Base-by-base conservation (phyloP, 2,797 vertebrate genomes). In the Cottoperca gobio region DNA sequence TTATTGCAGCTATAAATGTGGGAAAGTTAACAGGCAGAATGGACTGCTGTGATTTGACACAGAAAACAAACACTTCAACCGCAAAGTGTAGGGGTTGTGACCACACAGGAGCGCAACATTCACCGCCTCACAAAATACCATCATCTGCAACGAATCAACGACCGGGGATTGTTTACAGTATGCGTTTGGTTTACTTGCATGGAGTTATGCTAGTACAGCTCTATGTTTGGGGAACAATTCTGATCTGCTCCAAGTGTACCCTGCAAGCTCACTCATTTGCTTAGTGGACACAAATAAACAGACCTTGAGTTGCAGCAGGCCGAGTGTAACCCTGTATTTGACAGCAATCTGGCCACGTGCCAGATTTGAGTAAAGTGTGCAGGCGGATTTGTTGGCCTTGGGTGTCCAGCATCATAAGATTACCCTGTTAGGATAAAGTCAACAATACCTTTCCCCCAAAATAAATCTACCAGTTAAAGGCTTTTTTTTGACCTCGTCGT, bases 1-100 rank as follows among this genome's bases (percentile, higher is more conserved):
- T 88, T 83, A 87, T 35, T 78, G 63, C 61, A 3, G 80, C 69
- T 59, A 31, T 85, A 81, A 86, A 86, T 31, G 66, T 73, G 63
- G 45, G 55, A 59, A 68, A 73, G 65, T 7, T 40, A 65, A 70
- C 43, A 62, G 43, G 43, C 13, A 49, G 57, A 76, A 2, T 1
- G 0, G 12, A 45, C 33, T 16, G 49, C 64, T 52, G 37, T 69
- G 83, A 81, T 79, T 81, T 72, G 19, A 58, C 31, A 26, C n/a
- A 73, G 2, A 57, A 33, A 12, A 58, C 13, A 48, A 3, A 46
- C 19, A 57, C n/a, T 37, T 17, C 31, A 13, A 48, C 45, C 14
- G 3, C 24, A 58, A 43, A 13, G 26, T 5, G 16, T 16, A 43
- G 33, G 6, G 13, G 42, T 8, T 19, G 1, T 11, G 42, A 70